Conservation (phyloP, 2,797 vertebrate genomes). For the Tapirus indicus region DNA sequence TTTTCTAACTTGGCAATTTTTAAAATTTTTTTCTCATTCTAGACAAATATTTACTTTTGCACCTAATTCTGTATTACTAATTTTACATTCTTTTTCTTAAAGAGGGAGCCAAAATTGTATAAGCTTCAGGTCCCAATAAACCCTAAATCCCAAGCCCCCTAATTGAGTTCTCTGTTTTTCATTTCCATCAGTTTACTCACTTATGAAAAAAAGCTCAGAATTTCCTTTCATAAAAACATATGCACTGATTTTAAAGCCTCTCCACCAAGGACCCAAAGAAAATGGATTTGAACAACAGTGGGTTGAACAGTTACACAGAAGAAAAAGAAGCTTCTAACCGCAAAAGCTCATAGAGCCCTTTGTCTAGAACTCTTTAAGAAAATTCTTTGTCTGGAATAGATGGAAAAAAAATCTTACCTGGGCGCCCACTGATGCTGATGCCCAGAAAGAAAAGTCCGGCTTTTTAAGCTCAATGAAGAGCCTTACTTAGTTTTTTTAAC, state of each 20-base stretch:
- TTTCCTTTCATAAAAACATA: slow-evolving; percentile 17
- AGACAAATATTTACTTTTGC: slow-evolving; percentile 2
- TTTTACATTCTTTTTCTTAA: background rate
- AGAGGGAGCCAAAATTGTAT: background rate
- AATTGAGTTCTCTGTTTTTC: background rate
- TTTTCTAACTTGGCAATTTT: background rate
- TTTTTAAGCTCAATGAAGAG: background rate
- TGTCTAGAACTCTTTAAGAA: background rate
- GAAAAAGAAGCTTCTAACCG: background rate
- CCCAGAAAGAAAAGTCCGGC: background rate
- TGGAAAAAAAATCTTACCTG: background rate
- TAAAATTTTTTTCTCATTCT: background rate
- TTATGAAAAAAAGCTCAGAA: background rate
- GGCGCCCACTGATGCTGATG: background rate
- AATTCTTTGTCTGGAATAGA: background rate
- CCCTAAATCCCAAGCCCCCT: background rate
- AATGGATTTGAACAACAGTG: background rate
- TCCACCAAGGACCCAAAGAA: background rate
- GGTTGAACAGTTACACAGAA: background rate
- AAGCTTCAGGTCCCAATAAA: background rate
- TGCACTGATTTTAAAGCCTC: background rate
- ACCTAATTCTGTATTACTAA: background rate
- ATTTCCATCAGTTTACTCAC: background rate
- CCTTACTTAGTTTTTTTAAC: background rate
- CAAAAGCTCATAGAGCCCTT: background rate